These are phyloP conservation scores for Drosophila pseudotalamancana DNA, from an alignment of 2,888 invertebrate genomes.

Conservation along the genomic window DNA sequence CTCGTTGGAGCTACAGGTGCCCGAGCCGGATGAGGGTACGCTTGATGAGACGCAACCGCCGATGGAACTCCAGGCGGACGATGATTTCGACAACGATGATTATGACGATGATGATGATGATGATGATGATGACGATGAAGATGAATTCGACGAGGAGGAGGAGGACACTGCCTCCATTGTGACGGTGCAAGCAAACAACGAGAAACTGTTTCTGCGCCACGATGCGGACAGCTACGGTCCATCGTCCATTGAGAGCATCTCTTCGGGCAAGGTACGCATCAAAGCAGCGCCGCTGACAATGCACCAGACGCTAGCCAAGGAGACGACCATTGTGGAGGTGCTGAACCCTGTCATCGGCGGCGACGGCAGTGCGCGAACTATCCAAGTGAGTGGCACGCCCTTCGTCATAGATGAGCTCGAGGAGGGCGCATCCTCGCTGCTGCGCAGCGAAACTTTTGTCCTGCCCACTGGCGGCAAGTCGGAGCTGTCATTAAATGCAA, in stretches of 20 bases:
- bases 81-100: conserved; percentile 75
- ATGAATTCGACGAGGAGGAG: conserved; percentile 85
- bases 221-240: conserved; percentile 76
- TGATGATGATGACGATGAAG: conserved; percentile 76
- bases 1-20: conserved; percentile 91
- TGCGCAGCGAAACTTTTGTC: conserved; percentile 81
- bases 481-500: conserved; percentile 84
- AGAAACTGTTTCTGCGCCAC: conserved; percentile 82
- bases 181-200: conserved; percentile 84
- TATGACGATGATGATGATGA: conserved; percentile 82
- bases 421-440: conserved; percentile 57
- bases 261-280: conserved; percentile 76
- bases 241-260: conserved; percentile 76
- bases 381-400: conserved; percentile 82
- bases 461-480: conserved; percentile 52
- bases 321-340: conserved; percentile 84
- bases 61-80: conserved; percentile 49
- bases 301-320: conserved; percentile 81
- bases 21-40: conserved; percentile 66
- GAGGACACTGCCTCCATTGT: conserved; percentile 86
- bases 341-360: conserved; percentile 84
- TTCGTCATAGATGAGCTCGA: conserved; percentile 56
- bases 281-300: conserved; percentile 76
- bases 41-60: conserved; percentile 68
- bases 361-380: conserved; percentile 83